Conservation (phyloP, 2,113 vertebrate species). For the Petroica traversi region DNA sequence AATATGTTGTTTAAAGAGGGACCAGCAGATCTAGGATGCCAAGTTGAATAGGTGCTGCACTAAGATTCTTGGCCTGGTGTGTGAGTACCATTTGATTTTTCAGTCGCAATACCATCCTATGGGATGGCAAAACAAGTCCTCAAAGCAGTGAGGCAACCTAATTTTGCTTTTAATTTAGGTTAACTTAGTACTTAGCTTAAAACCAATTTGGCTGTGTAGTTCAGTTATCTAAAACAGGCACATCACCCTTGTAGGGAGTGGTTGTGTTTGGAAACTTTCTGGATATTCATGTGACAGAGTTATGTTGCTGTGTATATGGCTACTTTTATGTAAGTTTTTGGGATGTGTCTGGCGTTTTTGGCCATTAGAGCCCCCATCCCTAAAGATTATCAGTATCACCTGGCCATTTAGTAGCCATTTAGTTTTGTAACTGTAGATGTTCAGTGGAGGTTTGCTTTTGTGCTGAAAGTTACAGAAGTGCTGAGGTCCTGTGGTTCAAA, state of each 20-base stretch:
- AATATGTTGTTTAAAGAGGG: not conserved
- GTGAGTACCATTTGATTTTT: not conserved
- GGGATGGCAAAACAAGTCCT: not conserved
- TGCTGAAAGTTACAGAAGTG: not conserved
- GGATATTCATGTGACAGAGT: not conserved
- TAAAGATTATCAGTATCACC: not conserved
- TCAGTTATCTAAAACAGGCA: not conserved
- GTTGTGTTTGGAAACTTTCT: not conserved
- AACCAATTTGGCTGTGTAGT: not conserved
- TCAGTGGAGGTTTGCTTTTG: not conserved
- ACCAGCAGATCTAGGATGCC: not conserved
- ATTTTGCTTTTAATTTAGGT: not conserved
- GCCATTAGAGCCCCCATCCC: fast-evolving
- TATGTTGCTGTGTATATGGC: fast-evolving
- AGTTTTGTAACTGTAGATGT: not conserved
- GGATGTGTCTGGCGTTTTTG: not conserved
- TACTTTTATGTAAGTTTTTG: not conserved
- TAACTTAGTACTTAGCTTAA: not conserved
- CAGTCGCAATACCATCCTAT: fast-evolving
- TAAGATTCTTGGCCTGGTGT: not conserved
- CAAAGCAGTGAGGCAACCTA: not conserved
- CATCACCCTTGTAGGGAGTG: too few species aligned
- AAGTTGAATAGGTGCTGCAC: fast-evolving
- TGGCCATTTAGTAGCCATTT: not conserved
- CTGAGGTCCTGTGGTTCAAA: not conserved